Conservation (phyloP, 2,797 vertebrate genomes). For the Aeoliscus strigatus region DNA sequence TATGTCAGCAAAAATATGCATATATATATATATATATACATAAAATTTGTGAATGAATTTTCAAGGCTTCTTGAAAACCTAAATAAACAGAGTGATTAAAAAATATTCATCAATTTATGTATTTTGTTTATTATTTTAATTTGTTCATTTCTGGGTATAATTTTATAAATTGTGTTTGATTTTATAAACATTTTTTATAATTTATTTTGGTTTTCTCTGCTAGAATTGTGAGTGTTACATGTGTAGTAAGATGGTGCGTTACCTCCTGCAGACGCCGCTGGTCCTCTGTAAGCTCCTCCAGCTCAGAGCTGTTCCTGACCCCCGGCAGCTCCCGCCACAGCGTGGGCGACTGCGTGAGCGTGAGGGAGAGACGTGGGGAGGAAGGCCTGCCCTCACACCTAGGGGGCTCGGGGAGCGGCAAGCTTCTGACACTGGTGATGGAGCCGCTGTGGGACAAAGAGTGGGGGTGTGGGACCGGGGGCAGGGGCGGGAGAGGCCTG, state of each 20-base stretch:
- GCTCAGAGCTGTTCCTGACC: constrained; percentile 76
- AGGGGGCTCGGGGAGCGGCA: constrained; percentile 49
- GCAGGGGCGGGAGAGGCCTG: constrained; percentile 69
- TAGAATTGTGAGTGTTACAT: not conserved
- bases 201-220: not conserved
- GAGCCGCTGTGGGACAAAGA: constrained; percentile 39
- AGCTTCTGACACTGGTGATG: constrained; percentile 34
- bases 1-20: too few relatives aligned
- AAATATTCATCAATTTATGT: too few relatives aligned
- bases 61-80: too few relatives aligned
- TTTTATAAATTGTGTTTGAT: too few relatives aligned
- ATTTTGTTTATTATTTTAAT: too few relatives aligned
- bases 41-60: too few relatives aligned
- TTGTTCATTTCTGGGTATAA: too few relatives aligned
- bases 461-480: constrained; percentile 45
- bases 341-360: constrained; percentile 74
- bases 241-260: constrained; percentile 12
- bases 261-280: constrained; percentile 94
- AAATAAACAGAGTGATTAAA: too few relatives aligned
- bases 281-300: constrained; percentile 81
- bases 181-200: too few relatives aligned
- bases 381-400: constrained; percentile 40
- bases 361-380: constrained; percentile 81
- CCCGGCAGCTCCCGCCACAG: constrained; percentile 92
- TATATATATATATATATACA: too few relatives aligned